Evolutionary conservation across 1,140 invertebrate species (phyloP).

Genomic region (Laupala kohalensis): DNA sequence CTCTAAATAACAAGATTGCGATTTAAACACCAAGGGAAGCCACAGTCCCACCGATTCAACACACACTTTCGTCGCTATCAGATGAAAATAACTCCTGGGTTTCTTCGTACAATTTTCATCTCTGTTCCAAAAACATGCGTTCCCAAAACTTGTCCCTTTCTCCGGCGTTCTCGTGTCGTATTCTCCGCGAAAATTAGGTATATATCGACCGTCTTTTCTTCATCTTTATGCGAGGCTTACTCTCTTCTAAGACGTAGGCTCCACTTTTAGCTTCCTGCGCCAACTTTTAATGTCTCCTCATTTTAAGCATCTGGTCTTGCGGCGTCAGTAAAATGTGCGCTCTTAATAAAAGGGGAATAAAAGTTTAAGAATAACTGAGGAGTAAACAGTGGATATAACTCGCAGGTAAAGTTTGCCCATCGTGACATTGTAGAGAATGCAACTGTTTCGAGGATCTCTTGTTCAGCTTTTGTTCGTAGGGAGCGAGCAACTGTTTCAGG

Average conservation of each 20-base stretch:
- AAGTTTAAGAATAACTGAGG: neutral
- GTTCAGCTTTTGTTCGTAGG: no score
- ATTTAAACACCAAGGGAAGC: neutral
- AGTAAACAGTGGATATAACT: neutral
- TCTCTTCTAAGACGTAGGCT: no score
- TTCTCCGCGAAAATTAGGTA: no score
- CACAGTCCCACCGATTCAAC: neutral
- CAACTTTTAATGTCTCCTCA: neutral
- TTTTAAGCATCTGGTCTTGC: neutral
- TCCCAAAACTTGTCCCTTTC: neutral
- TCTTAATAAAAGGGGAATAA: neutral
- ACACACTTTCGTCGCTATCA: neutral
- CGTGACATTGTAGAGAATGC: neutral
- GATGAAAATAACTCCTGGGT: neutral
- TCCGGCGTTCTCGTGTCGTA: neutral
- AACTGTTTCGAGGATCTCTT: neutral
- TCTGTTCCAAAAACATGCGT: no score
- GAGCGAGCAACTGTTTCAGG: no score
- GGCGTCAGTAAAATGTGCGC: neutral
- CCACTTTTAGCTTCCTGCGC: no score
- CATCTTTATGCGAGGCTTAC: neutral
- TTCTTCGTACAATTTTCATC: neutral
- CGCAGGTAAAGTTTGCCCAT: neutral
- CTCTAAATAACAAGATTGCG: neutral
- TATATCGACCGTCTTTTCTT: no score